Evolutionary conservation across 2,888 invertebrate species (phyloP).

Genomic region (Chrysomela aeneicollis): DNA sequence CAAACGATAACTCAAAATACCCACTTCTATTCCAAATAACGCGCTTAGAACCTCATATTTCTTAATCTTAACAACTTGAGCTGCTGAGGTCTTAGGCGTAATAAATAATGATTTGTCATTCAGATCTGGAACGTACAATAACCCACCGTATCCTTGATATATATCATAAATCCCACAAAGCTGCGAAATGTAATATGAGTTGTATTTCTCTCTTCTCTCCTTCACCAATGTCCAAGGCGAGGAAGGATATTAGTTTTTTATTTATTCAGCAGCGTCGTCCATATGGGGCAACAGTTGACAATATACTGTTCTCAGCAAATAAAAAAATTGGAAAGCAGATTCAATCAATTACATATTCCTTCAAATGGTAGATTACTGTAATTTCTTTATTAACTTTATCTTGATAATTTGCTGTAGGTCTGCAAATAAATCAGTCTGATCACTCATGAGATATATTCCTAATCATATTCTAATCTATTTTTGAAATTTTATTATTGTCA

Average conservation of each 20-base stretch:
- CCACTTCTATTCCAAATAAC: slow-evolving; percentile 29
- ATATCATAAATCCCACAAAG: slow-evolving; percentile 56
- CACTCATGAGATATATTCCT: too few species aligned
- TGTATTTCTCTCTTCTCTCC: slow-evolving; percentile 53
- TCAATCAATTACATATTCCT: too few species aligned
- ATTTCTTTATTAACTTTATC: too few species aligned
- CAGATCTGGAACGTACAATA: slow-evolving; percentile 55
- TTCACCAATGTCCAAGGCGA: slow-evolving; percentile 53
- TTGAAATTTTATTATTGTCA: too few species aligned
- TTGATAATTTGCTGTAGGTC: too few species aligned
- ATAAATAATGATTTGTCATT: slow-evolving; percentile 56
- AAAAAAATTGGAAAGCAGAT: too few species aligned
- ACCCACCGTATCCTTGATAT: slow-evolving; percentile 52
- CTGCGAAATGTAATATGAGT: slow-evolving; percentile 60
- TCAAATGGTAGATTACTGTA: too few species aligned
- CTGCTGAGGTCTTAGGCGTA: slow-evolving; percentile 47
- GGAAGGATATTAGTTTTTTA: slow-evolving; percentile 59
- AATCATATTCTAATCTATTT: too few species aligned
- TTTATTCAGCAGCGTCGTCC: slow-evolving; percentile 40
- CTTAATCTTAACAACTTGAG: slow-evolving; percentile 42
- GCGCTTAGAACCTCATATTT: slow-evolving; percentile 38
- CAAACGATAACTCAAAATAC: slow-evolving; percentile 29
- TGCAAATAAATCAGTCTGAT: too few species aligned
- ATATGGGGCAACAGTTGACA: too few species aligned
- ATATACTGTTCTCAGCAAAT: too few species aligned